phyloP scores from a whole-genome alignment of 2,888 invertebrate species.

The Drosophila crucigera region DNA sequence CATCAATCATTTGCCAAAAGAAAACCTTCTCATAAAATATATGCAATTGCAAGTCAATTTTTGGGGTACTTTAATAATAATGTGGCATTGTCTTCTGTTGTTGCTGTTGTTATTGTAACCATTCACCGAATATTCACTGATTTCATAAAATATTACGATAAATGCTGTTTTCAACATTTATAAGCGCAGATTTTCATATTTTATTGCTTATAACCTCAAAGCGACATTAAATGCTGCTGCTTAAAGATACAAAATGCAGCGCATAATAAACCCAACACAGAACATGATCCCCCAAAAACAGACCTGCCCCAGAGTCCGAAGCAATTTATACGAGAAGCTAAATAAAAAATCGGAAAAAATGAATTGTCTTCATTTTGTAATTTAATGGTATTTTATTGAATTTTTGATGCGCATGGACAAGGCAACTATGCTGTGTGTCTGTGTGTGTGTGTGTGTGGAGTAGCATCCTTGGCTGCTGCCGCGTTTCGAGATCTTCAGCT shows the following conservation, averaged over 20 bases:
- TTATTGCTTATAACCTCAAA: constrained; percentile 81
- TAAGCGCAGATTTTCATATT: constrained; percentile 74
- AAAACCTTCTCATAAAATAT: constrained; percentile 30
- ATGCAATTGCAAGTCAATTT: constrained; percentile 59
- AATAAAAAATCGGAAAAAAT: constrained; percentile 41
- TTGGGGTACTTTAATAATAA: constrained; percentile 39
- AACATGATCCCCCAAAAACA: constrained; percentile 18
- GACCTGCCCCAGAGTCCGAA: constrained; percentile 31
- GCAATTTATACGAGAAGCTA: constrained; percentile 16
- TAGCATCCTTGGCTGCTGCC: constrained; percentile 54
- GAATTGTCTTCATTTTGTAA: constrained; percentile 82
- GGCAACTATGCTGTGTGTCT: constrained; percentile 27
- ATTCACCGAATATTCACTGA: constrained; percentile 70
- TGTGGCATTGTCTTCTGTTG: constrained; percentile 54
- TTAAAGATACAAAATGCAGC: constrained; percentile 69
- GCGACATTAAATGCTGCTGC: constrained; percentile 82
- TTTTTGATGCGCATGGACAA: constrained; percentile 76
- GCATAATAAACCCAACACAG: constrained; percentile 42
- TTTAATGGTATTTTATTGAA: constrained; percentile 83
- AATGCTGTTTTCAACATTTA: constrained; percentile 73
- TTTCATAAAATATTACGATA: constrained; percentile 80
- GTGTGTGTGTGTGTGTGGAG: constrained; percentile 7
- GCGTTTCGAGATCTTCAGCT: constrained; percentile 15
- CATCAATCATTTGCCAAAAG: constrained; percentile 36
- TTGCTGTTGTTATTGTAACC: constrained; percentile 23